These are phyloP conservation scores for Phainopepla nitens DNA, from an alignment of 2,113 vertebrate genomes.

Conservation along the genomic window DNA sequence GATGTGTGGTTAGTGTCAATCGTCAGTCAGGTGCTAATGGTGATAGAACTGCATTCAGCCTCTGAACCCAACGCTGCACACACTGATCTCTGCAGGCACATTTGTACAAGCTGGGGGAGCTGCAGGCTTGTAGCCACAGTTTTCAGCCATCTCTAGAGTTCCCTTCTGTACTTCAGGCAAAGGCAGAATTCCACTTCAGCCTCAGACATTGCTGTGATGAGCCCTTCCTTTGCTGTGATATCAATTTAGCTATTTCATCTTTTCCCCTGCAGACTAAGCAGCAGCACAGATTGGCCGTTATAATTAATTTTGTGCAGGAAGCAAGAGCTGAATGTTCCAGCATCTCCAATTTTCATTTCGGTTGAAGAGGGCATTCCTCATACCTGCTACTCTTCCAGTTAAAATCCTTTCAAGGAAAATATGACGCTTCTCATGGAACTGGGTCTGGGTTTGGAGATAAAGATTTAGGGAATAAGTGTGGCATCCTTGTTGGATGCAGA, in stretches of 20 bases:
- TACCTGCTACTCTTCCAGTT: background rate
- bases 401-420: background rate
- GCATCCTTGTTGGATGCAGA: background rate
- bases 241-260: constrained; percentile 25
- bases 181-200: background rate
- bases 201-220: background rate
- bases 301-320: constrained; percentile 18
- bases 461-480: background rate
- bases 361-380: background rate
- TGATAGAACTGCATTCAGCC: background rate
- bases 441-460: background rate
- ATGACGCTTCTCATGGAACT: background rate
- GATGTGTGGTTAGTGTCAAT: constrained; percentile 56
- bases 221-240: background rate
- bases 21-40: constrained; percentile 39
- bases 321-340: background rate
- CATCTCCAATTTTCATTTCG: background rate
- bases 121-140: background rate
- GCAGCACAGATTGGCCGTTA: background rate
- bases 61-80: background rate
- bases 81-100: background rate
- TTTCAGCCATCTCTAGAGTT: background rate
- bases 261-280: background rate
- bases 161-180: background rate
- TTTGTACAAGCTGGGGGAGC: constrained; percentile 17